Evolutionary conservation across 1,140 invertebrate genomes (phyloP).

Genomic region (Zaprionus inermis): DNA sequence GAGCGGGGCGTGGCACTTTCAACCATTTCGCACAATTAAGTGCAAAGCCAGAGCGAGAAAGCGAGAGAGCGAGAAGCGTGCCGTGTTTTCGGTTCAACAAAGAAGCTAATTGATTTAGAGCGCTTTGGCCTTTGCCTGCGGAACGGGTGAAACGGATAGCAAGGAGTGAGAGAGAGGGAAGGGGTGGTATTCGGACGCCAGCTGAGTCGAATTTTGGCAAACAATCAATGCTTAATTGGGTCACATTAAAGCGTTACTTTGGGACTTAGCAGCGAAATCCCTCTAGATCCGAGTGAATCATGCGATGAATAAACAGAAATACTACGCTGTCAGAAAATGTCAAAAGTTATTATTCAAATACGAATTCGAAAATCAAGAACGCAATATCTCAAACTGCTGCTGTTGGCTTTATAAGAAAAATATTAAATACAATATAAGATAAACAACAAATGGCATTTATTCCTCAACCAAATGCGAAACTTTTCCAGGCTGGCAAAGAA

Average conservation of each 20-base stretch:
- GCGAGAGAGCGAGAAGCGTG: background rate
- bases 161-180: no score
- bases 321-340: background rate
- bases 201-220: conserved; percentile 28
- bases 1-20: conserved; percentile 56
- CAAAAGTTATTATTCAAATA: conserved; percentile 8
- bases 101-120: conserved; percentile 76
- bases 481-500: background rate
- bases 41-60: background rate
- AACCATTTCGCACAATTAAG: conserved; percentile 71
- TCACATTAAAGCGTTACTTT: conserved; percentile 27
- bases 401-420: background rate
- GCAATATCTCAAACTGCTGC: background rate
- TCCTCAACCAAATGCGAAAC: background rate
- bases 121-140: conserved; percentile 51
- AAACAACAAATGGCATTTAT: background rate
- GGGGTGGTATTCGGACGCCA: conserved; percentile 1
- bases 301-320: background rate
- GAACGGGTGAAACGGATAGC: conserved; percentile 3
- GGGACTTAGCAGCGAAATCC: conserved; percentile 14
- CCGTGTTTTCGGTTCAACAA: conserved; percentile 56
- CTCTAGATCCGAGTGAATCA: background rate
- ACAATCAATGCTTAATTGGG: conserved; percentile 29
- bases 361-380: background rate
- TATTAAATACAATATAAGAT: background rate